Evolutionary conservation across 2,888 invertebrate genomes (phyloP).

Genomic region (Netelia melanura): DNA sequence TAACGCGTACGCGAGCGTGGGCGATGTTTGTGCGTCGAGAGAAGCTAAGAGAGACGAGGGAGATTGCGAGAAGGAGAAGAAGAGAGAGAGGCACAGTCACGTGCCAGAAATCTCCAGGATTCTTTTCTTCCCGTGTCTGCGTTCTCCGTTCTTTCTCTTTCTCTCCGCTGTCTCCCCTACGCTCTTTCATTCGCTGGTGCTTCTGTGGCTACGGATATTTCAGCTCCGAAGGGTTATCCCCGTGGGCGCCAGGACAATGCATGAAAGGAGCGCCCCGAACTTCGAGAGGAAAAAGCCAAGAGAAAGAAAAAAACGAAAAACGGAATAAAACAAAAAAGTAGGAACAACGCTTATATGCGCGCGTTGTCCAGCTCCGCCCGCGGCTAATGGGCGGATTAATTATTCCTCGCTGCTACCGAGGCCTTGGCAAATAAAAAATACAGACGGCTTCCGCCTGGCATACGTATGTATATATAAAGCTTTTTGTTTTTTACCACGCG

Average conservation of each 20-base stretch:
- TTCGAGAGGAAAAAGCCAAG: constrained; percentile 1
- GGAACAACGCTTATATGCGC: background rate
- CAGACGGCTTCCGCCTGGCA: constrained; percentile 39
- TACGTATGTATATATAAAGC: background rate
- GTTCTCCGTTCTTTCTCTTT: constrained; percentile 23
- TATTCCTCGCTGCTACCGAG: constrained; percentile 62
- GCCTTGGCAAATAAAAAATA: constrained; percentile 53
- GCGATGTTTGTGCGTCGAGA: constrained; percentile 23
- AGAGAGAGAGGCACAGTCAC: constrained; percentile 50
- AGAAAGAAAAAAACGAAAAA: constrained; percentile 1
- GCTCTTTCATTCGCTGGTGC: constrained; percentile 18
- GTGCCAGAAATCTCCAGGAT: constrained; percentile 67
- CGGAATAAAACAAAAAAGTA: background rate
- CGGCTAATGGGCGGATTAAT: constrained; percentile 69
- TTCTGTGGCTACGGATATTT: constrained; percentile 48
- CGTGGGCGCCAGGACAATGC: constrained; percentile 68
- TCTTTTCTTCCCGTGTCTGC: constrained; percentile 50
- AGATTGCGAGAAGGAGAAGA: background rate
- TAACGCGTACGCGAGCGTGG: constrained; percentile 31
- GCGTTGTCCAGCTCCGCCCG: constrained; percentile 54
- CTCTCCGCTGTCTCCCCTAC: constrained; percentile 16
- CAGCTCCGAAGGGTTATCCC: constrained; percentile 45
- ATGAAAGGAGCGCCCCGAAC: constrained; percentile 59
- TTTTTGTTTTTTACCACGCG: background rate
- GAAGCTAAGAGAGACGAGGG: background rate